Evolutionary conservation across 2,888 invertebrate genomes (phyloP), one percentile per base, ranked within the genome.

Genomic region (Neria commutata): DNA sequence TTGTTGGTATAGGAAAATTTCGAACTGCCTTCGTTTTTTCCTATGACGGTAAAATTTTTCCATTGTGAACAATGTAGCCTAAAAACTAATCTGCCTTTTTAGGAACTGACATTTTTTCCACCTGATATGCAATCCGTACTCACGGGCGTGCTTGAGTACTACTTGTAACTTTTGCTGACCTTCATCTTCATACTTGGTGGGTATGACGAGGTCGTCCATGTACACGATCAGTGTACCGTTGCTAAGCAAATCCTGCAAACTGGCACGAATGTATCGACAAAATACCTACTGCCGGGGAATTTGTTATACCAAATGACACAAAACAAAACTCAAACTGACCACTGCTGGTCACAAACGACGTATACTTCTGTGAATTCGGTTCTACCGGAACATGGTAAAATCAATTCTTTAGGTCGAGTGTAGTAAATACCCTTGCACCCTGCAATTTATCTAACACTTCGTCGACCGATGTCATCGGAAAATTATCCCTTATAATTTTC

Each of bases 341-440:
- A 11, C 51, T 40, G 2, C 21, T 42, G 1, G 42, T 29, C 10
- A 51, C 45, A 11, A 50, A 56, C 26, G 52, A 24, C 3, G 61
- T 57, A 17, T 57, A 61, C 17, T 61, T 57, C 16, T 26, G n/a
- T 0, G 57, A 61, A 8, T 25, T 17, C 26, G n/a, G 4, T 16
- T 50, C 46, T n/a, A 61, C 37, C 4, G 57, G 58, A 1, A 55
- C 57, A 50, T 57, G 57, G n/a, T 54, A 61, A 17, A 54, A 61
- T 2, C 34, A 56, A 14, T 54, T 54, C 14, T 3, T 19, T 16
- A 52, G 49, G 34, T 52, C 52, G 14, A 54, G 10, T 24, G 40
- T 54, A 6, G 51, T 47, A 21, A 37, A 59, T n/a, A 57, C 33
- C 14, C 25, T 42, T 26, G 56, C 54, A 11, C 53, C 53, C 42